phyloP scores from a whole-genome alignment of 2,797 vertebrate species.

The Decapterus maruadsi region DNA sequence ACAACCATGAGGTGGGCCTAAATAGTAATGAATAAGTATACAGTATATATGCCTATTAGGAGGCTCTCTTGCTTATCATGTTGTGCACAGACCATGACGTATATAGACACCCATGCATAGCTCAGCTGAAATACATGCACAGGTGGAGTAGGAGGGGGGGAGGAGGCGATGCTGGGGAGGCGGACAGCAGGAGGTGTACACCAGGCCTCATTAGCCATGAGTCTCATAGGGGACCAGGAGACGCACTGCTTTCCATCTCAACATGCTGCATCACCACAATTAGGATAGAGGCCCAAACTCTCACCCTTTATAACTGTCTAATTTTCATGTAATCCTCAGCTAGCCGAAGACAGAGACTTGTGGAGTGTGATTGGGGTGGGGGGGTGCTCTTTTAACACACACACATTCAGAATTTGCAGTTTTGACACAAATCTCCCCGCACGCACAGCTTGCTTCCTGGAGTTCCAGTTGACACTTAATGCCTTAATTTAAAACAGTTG shows the following conservation, averaged over 20 bases:
- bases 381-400: slow-evolving; percentile 20
- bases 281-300: slow-evolving; percentile 42
- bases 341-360: slow-evolving; percentile 16
- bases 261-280: slow-evolving; percentile 66
- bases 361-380: slow-evolving; percentile 11
- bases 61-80: neutral
- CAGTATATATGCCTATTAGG: neutral
- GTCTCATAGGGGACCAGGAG: slow-evolving; percentile 49
- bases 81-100: neutral
- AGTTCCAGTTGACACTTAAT: slow-evolving; percentile 40
- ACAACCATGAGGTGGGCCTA: neutral
- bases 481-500: slow-evolving; percentile 33
- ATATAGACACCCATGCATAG: slow-evolving; percentile 43
- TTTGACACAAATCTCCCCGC: slow-evolving; percentile 49
- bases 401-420: slow-evolving; percentile 20
- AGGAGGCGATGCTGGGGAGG: slow-evolving; percentile 31
- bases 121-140: slow-evolving; percentile 63
- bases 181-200: slow-evolving; percentile 73
- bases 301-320: slow-evolving; percentile 55
- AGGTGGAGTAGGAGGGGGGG: slow-evolving; percentile 57
- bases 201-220: slow-evolving; percentile 74
- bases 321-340: slow-evolving; percentile 52
- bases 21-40: neutral
- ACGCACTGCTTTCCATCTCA: slow-evolving; percentile 56
- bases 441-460: slow-evolving; percentile 35